A percentile compares a stretch with the other conserved stretches of the same genome.
These are phyloP conservation scores for Neodiprion lecontei DNA, from an alignment of 1,140 invertebrate species.

Conservation along the genomic window DNA sequence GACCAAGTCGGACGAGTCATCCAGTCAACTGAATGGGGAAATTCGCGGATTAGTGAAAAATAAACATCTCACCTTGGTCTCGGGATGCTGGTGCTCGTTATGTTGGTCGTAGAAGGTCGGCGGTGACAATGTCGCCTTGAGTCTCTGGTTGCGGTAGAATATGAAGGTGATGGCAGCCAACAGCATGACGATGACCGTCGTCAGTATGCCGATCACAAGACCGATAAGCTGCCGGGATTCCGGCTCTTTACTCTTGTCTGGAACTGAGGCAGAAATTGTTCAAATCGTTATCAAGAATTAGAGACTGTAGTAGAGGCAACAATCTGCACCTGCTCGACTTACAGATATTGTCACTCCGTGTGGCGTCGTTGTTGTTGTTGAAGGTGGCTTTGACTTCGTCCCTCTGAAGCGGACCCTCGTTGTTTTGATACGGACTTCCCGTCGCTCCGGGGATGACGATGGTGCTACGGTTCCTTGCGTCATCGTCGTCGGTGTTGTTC, in stretches of 20 bases:
- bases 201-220: conserved; percentile 77
- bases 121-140: conserved; percentile 60
- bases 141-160: conserved; percentile 71
- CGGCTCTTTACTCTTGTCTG: conserved; percentile 57
- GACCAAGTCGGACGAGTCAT: too few species aligned
- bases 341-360: conserved; percentile 41
- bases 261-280: conserved; percentile 38
- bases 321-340: conserved; percentile 36
- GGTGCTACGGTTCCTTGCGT: conserved; percentile 60
- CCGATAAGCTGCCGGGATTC: conserved; percentile 72
- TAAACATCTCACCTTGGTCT: conserved; percentile 32
- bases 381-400: conserved; percentile 72
- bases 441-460: conserved; percentile 43
- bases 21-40: too few species aligned
- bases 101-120: conserved; percentile 52
- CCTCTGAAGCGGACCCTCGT: conserved; percentile 71
- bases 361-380: conserved; percentile 52
- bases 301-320: not conserved
- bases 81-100: conserved; percentile 28
- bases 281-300: not conserved
- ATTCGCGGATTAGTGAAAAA: too few species aligned
- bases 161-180: conserved; percentile 75
- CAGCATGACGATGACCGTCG: conserved; percentile 75
- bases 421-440: conserved; percentile 56
- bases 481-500: conserved; percentile 74